Percentiles rank a stretch among this genome's conserved stretches.
Conservation (phyloP, 2,113 vertebrate genomes). For the Upupa epops region DNA sequence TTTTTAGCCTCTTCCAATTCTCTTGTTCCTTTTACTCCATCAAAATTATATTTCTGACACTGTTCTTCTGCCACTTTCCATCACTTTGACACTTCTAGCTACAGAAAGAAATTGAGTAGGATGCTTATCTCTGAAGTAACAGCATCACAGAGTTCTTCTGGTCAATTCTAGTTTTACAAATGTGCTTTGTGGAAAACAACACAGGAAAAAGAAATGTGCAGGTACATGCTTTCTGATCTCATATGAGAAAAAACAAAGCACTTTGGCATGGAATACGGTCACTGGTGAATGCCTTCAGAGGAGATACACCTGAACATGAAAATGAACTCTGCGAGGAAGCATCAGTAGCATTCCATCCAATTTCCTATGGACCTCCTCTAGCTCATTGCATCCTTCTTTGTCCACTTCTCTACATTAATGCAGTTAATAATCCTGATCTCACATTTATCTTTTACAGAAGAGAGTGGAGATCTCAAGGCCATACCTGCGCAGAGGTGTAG, state of each 20-base stretch:
- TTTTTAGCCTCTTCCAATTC: not conserved
- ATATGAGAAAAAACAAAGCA: not conserved
- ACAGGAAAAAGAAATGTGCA: not conserved
- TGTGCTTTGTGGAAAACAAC: not conserved
- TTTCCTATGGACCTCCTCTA: not conserved
- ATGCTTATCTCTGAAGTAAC: constrained; percentile 23
- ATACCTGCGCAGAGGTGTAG: not conserved
- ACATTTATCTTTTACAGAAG: constrained; percentile 13
- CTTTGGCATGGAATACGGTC: not conserved
- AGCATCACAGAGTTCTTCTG: not conserved
- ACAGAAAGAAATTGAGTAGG: not conserved
- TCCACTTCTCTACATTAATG: not conserved
- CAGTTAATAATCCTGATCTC: constrained; percentile 36
- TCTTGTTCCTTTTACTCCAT: not conserved
- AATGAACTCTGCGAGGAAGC: not conserved
- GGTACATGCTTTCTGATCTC: not conserved
- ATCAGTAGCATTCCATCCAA: not conserved
- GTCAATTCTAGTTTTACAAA: constrained; percentile 10
- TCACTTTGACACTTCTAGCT: not conserved
- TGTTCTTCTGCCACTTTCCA: constrained; percentile 1
- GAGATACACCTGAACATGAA: not conserved
- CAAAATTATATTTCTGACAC: not conserved
- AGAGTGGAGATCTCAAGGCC: not conserved
- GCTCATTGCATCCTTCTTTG: not conserved
- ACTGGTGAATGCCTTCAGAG: not conserved